A percentile compares a stretch with the other conserved stretches of the same genome.
phyloP scores from a whole-genome alignment of 2,797 vertebrate genomes.

The Discoglossus pictus region DNA sequence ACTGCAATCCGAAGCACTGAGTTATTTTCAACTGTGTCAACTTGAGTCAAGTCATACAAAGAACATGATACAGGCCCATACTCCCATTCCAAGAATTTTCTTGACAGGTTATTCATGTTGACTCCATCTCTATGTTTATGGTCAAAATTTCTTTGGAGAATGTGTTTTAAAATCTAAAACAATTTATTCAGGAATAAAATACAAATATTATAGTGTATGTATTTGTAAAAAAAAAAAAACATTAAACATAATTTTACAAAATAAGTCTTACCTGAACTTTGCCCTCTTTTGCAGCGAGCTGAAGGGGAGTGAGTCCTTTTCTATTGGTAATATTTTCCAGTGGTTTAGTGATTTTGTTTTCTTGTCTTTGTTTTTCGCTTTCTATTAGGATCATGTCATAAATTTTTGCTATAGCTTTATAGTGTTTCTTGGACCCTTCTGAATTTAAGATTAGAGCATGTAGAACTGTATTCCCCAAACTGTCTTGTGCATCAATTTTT shows the following conservation, averaged over 20 bases:
- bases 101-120: neutral
- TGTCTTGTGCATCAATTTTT: slow-evolving; percentile 6
- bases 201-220: too few relatives aligned
- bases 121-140: neutral
- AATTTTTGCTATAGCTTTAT: neutral
- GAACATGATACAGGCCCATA: neutral
- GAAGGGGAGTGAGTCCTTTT: slow-evolving; percentile 10
- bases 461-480: neutral
- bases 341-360: neutral
- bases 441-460: slow-evolving; percentile 12
- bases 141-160: neutral
- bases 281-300: slow-evolving; percentile 5
- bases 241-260: too few relatives aligned
- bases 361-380: neutral
- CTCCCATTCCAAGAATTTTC: slow-evolving; percentile 1
- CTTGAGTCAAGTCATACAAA: slow-evolving; percentile 2
- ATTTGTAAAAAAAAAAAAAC: too few relatives aligned
- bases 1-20: slow-evolving; percentile 1
- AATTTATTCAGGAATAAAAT: neutral
- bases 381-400: slow-evolving; percentile 11
- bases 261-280: slow-evolving; percentile 14
- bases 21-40: neutral
- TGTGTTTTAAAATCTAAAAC: neutral
- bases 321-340: slow-evolving; percentile 22
- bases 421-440: neutral